These are phyloP conservation scores for Vireo altiloquus DNA, from an alignment of 2,113 vertebrate species.

Conservation along the genomic window DNA sequence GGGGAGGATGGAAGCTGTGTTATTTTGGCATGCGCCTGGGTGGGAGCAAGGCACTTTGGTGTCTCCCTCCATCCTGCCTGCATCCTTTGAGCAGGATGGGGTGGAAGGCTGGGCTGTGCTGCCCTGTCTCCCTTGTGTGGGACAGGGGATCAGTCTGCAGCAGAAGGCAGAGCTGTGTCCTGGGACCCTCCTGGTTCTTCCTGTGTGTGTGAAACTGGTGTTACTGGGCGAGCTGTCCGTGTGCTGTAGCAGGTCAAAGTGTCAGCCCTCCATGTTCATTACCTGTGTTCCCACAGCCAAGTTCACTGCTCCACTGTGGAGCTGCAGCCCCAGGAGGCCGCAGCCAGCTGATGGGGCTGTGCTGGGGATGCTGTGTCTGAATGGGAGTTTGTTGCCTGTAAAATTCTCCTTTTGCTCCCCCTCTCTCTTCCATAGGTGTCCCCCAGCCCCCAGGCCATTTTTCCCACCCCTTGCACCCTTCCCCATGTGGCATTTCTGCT, in stretches of 20 bases:
- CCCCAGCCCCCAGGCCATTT: not conserved
- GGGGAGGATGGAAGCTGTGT: not conserved
- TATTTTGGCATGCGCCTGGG: accelerated
- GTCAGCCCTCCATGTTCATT: accelerated
- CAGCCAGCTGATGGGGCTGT: not conserved
- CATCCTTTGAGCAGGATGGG: not conserved
- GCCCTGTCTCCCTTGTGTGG: accelerated
- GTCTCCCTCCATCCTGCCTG: not conserved
- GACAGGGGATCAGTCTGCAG: accelerated
- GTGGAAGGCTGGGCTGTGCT: not conserved
- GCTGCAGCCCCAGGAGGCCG: not conserved
- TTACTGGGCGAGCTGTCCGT: not conserved
- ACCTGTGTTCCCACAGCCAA: not conserved
- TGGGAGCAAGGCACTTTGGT: not conserved
- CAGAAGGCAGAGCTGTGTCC: not conserved
- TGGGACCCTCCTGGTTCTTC: not conserved
- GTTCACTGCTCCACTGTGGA: accelerated
- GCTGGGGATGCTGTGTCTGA: not conserved
- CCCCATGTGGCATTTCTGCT: not conserved
- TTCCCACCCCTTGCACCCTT: not conserved
- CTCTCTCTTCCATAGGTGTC: not conserved
- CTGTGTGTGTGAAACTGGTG: not conserved
- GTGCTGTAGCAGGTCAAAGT: accelerated
- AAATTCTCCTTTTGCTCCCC: not conserved
- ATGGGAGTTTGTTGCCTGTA: not conserved